These are phyloP conservation scores for Drosophila algonquin DNA, from an alignment of 2,888 invertebrate species.

Conservation along the genomic window DNA sequence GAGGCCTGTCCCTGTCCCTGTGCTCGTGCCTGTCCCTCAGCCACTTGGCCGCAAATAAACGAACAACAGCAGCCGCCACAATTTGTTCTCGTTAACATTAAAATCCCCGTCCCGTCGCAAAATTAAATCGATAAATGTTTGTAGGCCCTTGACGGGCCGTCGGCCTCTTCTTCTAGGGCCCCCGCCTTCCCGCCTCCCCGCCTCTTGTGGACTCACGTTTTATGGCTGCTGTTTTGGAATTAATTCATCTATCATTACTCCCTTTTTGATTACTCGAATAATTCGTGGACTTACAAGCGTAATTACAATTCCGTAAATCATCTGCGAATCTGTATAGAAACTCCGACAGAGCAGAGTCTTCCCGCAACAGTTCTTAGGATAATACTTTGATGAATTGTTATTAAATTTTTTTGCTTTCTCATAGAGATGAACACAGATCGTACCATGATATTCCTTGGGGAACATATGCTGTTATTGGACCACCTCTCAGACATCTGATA, in stretches of 20 bases:
- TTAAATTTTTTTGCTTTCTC: too few species aligned
- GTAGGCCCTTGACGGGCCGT: background rate
- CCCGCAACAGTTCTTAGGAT: background rate
- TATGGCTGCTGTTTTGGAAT: background rate
- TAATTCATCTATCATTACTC: background rate
- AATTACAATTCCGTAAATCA: background rate
- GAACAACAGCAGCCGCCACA: constrained; percentile 20
- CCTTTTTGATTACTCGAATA: background rate
- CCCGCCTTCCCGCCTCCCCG: too few species aligned
- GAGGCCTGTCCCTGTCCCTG: background rate
- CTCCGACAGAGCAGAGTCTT: background rate
- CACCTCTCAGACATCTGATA: too few species aligned
- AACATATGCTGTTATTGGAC: too few species aligned
- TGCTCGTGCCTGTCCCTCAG: background rate
- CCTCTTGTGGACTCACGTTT: too few species aligned
- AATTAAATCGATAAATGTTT: constrained; percentile 54
- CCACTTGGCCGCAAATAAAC: constrained; percentile 19
- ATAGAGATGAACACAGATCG: too few species aligned
- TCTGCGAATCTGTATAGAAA: background rate
- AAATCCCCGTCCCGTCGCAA: constrained; percentile 38
- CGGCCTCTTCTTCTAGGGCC: too few species aligned
- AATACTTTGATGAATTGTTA: too few species aligned
- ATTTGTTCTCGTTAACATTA: constrained; percentile 45
- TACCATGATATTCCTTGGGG: too few species aligned
- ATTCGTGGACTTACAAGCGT: background rate